A percentile compares a stretch with the other conserved stretches of the same genome.
Evolutionary conservation across 2,797 vertebrate genomes (phyloP).

Genomic region (Ptychadena robeensis): DNA sequence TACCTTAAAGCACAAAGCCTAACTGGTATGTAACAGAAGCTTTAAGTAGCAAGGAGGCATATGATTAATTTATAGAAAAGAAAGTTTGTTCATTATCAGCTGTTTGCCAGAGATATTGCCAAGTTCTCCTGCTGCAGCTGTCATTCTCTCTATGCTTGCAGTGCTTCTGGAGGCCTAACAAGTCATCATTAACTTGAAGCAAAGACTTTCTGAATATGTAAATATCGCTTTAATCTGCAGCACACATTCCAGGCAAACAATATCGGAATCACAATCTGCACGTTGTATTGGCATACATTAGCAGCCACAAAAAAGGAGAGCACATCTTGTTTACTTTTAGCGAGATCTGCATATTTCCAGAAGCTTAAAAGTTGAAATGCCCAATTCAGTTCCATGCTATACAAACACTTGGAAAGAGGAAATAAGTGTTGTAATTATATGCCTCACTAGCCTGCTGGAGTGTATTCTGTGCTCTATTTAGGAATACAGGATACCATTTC

Average conservation of each 20-base stretch:
- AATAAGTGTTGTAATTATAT: conserved; percentile 10
- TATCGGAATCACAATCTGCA: conserved; percentile 24
- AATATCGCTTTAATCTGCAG: conserved; percentile 52
- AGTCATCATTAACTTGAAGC: conserved; percentile 57
- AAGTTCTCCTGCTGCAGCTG: conserved; percentile 44
- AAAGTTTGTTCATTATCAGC: conserved; percentile 54
- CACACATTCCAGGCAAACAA: conserved; percentile 41
- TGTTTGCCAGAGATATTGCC: conserved; percentile 44
- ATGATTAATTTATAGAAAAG: conserved; percentile 46
- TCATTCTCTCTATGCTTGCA: conserved; percentile 40
- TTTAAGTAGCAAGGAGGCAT: conserved; percentile 14
- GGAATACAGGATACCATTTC: neutral
- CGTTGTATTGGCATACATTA: conserved; percentile 37
- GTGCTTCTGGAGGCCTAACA: conserved; percentile 45
- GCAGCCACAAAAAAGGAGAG: conserved; percentile 4
- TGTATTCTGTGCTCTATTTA: neutral
- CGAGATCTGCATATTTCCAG: conserved; percentile 34
- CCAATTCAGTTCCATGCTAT: conserved; percentile 17
- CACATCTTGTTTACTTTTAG: conserved; percentile 49
- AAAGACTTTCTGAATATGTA: conserved; percentile 51
- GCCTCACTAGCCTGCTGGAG: neutral
- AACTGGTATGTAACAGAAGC: neutral
- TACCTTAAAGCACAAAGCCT: neutral
- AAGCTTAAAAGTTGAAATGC: conserved; percentile 24
- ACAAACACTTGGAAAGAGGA: conserved; percentile 10